Evolutionary conservation across 1,140 invertebrate genomes (phyloP), one percentile per base, ranked within the genome.

Genomic region (Vanessa atalanta): DNA sequence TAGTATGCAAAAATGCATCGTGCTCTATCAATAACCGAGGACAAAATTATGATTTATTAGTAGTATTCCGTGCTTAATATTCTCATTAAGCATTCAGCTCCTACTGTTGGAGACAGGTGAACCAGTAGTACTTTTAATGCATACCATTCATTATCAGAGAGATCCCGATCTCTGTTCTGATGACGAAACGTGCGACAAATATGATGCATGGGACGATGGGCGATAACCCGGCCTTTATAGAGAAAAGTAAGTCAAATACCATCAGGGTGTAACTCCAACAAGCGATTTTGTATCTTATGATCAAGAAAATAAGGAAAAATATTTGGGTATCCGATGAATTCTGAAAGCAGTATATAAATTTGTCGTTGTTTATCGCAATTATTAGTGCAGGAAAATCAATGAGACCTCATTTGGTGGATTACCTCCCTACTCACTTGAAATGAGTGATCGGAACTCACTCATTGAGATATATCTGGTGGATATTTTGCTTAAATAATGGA

Each of bases 151-250:
- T 91, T 89, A 91, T 87, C 80, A 73, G 76, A 73, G 73, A 75
- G 83, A 88, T 90, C 76, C 78, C 70, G 83, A 90, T 90, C 88
- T 80, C 78, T 80, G 77, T 76, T 79, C 80, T 77, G 79, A 84
- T 89, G 88, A 90, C 85, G 89, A 90, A 89, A 88, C 85, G 81
- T 77, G 86, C 85, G 83, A 87, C 90, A 90, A 92, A 90, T 90
- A 92, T 92, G 88, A 92, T 92, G 90, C 85, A 92, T 82, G 88
- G 82, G 79, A 83, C 82, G 88, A 89, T 89, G 79, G 60, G 64
- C 79, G 87, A 92, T 90, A 88, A 26, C 78, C 81, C 67, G 76
- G 68, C 57, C 78, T 79, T 74, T 81, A 85, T 81, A 79, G 63
- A 76, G 76, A 79, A 84, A 82, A 83, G 80, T 80, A 73, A 75